Evolutionary conservation across 2,797 vertebrate species (phyloP), one percentile per base, ranked within the genome.

Genomic region (Bovichtus diacanthus): DNA sequence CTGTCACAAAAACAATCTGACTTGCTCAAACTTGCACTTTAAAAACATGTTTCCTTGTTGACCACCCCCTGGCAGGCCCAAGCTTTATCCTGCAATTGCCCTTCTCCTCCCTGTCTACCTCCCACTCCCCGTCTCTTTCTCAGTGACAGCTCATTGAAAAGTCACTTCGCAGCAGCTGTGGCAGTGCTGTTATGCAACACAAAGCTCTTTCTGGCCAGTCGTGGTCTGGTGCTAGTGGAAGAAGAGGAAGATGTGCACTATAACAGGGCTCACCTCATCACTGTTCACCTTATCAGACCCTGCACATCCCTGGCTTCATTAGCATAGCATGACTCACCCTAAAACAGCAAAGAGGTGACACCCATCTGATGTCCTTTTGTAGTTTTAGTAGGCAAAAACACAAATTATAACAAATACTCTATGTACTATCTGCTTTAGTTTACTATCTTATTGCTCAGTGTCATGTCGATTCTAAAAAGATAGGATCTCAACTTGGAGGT

Each of bases 121-220:
- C 81, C 53, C 63, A 54, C 79, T 79, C 74, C 53, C 58, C n/a
- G 11, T 78, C 77, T 51, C 75, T 51, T 47, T 68, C 16, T n/a
- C 1, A 1, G 39, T 87, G 90, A 87, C 85, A 78, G 88, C 85
- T 91, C 85, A 88, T 90, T 92, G 90, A 86, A 91, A 87, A 91
- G 92, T 90, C 91, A 87, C 80, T 88, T 87, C 74, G 72, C 74
- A 86, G 88, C 88, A 91, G 90, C 90, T 84, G 89, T 76, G 79
- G 67, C 74, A 2, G 68, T 11, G 29, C 39, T 71, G 84, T 92
- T 93, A 89, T 7, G 78, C 81, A 92, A 92, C 85, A 70, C 70
- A 54, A 54, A 72, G 80, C 68, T 82, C 56, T 71, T 68, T 78
- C 63, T n/a, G 39, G 60, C 76, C 7, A 16, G 70, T 55, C 1